Evolutionary conservation across 2,113 vertebrate species (phyloP).

Genomic region (Anarhynchus alexandrinus): DNA sequence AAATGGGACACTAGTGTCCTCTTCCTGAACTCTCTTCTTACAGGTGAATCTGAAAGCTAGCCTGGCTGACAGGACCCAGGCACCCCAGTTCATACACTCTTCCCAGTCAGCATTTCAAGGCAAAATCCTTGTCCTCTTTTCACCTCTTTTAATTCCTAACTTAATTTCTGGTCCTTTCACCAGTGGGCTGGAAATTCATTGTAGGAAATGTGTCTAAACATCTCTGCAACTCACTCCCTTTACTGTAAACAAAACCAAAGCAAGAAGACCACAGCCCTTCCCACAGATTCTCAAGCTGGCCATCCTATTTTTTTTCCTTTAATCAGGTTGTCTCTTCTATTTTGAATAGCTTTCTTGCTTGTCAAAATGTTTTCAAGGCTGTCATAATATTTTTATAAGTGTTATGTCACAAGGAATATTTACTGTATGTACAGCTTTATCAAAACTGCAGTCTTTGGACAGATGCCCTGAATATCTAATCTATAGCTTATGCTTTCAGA

Average conservation of each 20-base stretch:
- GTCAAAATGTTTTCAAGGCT: slow-evolving; percentile 3
- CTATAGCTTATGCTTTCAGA: background rate
- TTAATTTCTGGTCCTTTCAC: background rate
- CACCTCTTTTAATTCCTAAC: background rate
- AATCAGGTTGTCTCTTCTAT: background rate
- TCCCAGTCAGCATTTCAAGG: background rate
- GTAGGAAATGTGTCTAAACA: background rate
- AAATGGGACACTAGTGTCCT: rapidly evolving
- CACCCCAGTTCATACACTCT: rapidly evolving
- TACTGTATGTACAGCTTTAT: background rate
- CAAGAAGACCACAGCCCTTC: background rate
- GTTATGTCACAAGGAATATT: background rate
- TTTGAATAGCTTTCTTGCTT: background rate
- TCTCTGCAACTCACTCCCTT: background rate
- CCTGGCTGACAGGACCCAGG: background rate
- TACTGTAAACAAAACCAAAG: background rate
- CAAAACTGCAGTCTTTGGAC: background rate
- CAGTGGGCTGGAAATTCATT: background rate
- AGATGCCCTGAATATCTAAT: background rate
- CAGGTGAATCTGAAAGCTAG: background rate
- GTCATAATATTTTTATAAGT: slow-evolving; percentile 37
- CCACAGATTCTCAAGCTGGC: background rate
- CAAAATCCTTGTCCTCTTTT: background rate
- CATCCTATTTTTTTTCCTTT: background rate
- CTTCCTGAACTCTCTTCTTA: background rate